These are phyloP conservation scores for Nothobranchius furzeri DNA, from an alignment of 2,113 vertebrate genomes.

Conservation along the genomic window DNA sequence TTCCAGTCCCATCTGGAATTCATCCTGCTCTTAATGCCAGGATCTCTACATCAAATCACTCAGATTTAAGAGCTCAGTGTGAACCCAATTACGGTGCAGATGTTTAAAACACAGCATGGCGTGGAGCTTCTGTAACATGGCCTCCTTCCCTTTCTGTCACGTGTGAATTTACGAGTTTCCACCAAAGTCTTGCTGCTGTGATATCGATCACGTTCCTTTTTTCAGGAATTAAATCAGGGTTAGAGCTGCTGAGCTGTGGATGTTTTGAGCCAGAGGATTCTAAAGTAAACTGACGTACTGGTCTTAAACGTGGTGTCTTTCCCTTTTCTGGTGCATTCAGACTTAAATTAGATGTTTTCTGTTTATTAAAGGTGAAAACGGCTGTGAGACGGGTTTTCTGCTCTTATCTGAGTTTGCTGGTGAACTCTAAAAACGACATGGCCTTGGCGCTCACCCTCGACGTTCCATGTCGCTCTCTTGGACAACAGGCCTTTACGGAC, in stretches of 20 bases:
- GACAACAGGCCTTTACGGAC: conserved; percentile 87
- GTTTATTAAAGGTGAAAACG: conserved; percentile 68
- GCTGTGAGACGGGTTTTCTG: conserved; percentile 82
- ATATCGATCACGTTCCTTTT: conserved; percentile 37
- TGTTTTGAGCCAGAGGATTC: too few relatives aligned
- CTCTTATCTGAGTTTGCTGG: conserved; percentile 89
- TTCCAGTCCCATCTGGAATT: conserved; percentile 44
- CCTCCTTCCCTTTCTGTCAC: conserved; percentile 50
- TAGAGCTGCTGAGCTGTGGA: neutral
- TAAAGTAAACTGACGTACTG: neutral
- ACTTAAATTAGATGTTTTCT: neutral
- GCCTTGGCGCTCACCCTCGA: conserved; percentile 86
- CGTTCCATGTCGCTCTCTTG: conserved; percentile 85
- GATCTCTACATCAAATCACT: conserved; percentile 69
- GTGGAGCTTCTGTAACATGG: conserved; percentile 49
- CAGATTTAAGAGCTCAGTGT: conserved; percentile 65
- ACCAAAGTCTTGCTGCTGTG: conserved; percentile 43
- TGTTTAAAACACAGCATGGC: conserved; percentile 59
- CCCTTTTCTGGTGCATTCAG: too few relatives aligned
- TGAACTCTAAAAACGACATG: conserved; percentile 92
- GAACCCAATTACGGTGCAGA: conserved; percentile 70
- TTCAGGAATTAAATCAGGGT: conserved; percentile 16
- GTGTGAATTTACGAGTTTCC: conserved; percentile 62
- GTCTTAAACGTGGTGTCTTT: too few relatives aligned
- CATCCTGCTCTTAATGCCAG: conserved; percentile 62